These are phyloP conservation scores for Cylloceria caligata DNA, from an alignment of 2,888 invertebrate species.

Conservation along the genomic window DNA sequence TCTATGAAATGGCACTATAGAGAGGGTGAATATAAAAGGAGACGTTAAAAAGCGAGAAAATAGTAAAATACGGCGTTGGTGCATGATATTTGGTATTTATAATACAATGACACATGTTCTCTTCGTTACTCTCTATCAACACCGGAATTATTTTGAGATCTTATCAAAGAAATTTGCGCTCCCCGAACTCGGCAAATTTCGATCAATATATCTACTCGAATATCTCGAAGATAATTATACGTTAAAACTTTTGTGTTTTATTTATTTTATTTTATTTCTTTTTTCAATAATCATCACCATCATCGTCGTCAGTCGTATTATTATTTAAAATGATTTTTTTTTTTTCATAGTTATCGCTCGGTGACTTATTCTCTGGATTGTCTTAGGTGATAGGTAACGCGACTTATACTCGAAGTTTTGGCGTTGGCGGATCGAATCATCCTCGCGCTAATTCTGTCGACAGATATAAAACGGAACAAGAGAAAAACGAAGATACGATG, in stretches of 20 bases:
- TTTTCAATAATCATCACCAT: constrained; percentile 40
- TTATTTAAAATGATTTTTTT: constrained; percentile 45
- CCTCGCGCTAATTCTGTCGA: constrained; percentile 12
- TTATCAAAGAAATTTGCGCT: neutral
- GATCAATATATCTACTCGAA: constrained; percentile 37
- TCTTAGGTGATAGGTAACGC: constrained; percentile 73
- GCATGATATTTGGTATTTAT: constrained; percentile 76
- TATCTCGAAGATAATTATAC: constrained; percentile 35
- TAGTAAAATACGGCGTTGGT: constrained; percentile 60
- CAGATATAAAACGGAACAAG: constrained; percentile 37
- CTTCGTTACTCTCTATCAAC: constrained; percentile 52
- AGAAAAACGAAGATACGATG: constrained; percentile 57
- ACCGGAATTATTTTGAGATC: constrained; percentile 46
- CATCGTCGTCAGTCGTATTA: constrained; percentile 58
- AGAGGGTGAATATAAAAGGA: constrained; percentile 5
- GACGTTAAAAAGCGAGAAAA: constrained; percentile 53
- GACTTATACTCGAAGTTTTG: constrained; percentile 59
- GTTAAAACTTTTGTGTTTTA: constrained; percentile 27
- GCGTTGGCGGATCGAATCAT: constrained; percentile 59
- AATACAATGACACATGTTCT: constrained; percentile 74
- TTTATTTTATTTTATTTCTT: neutral
- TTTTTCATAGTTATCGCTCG: constrained; percentile 51
- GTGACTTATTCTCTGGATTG: constrained; percentile 73
- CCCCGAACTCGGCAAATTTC: constrained; percentile 20
- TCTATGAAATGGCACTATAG: constrained; percentile 66